Base-by-base conservation (phyloP, 2,113 vertebrate species). In the Phaetusa simplex region DNA sequence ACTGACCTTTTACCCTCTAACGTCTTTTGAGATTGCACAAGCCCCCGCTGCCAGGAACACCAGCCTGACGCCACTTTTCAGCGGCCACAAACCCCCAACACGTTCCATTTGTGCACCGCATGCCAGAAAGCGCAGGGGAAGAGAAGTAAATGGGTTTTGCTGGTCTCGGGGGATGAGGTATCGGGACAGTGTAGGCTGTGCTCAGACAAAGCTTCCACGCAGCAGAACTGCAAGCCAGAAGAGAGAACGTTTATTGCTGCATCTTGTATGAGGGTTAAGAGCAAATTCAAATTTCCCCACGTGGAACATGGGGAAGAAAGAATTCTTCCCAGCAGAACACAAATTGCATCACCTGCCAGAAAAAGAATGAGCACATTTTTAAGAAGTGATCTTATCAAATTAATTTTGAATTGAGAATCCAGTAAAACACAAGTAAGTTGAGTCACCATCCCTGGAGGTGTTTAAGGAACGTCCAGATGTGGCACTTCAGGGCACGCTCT, bases 51-150 rank as follows among this genome's bases (percentile, higher is more conserved):
- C 72, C 83, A 78, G 67, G 45, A 78, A 40, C 27, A 21, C 17
- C 8, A 52, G 36, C 42, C 56, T 18, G 26, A 50, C 9, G 17
- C 83, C 67, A 59, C 59, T 38, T 12, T 53, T 7, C 65, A 55
- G 77, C 7, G 0, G 65, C 78, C 78, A 55, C 62, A 66, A 56
- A 42, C 65, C 50, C 74, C 42, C 43, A 9, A 8, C 14, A 1
- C 5, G 65, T 65, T 34, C 64, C 3, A 1, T 3, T 5, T 49
- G 45, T 23, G 49, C 56, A 49, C 2, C 0, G 1, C 0, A 1
- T 18, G 73, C 56, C 85, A 91, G 36, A 49, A 43, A 55, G n/a
- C 61, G 16, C 29, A 27, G 23, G 26, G 64, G 21, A 14, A n/a
- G 20, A 71, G 43, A 26, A 58, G 19, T 16, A 49, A 42, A 36